phyloP scores from a whole-genome alignment of 2,113 vertebrate genomes.

The Leucopsar rothschildi region DNA sequence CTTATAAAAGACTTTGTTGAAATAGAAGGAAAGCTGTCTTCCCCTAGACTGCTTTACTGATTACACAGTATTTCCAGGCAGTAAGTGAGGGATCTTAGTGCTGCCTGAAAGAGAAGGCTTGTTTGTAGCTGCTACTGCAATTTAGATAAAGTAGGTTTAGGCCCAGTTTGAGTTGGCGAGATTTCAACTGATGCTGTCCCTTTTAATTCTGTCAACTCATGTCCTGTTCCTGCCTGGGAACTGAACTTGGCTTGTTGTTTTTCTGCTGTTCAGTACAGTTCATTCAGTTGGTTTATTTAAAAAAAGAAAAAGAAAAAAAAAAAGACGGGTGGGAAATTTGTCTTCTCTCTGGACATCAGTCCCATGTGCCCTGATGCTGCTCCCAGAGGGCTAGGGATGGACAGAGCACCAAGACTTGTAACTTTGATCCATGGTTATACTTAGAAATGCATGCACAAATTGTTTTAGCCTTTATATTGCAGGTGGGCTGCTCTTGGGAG shows the following conservation, averaged over 20 bases:
- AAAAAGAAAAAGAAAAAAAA: not conserved
- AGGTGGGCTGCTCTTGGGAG: not conserved
- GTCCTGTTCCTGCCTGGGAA: slow-evolving; percentile 40
- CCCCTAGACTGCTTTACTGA: not conserved
- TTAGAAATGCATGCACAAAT: not conserved
- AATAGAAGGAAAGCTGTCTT: slow-evolving; percentile 40
- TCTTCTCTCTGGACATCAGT: not conserved
- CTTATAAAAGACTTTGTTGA: slow-evolving; percentile 10
- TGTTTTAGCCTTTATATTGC: not conserved
- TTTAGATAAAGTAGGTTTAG: slow-evolving; percentile 34
- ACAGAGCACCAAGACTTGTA: not conserved
- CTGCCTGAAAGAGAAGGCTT: slow-evolving; percentile 31
- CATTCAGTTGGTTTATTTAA: slow-evolving; percentile 4
- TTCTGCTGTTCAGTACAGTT: slow-evolving; percentile 20
- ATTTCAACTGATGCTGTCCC: slow-evolving; percentile 27
- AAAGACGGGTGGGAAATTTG: rapidly evolving
- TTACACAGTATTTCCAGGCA: not conserved
- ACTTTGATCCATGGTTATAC: not conserved
- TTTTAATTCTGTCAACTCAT: slow-evolving; percentile 30
- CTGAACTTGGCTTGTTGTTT: not conserved
- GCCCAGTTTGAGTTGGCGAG: slow-evolving; percentile 23
- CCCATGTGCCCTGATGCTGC: rapidly evolving
- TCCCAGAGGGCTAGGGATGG: not conserved
- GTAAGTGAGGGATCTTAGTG: not conserved
- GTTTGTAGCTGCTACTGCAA: slow-evolving; percentile 26